Percentiles rank a stretch among this genome's conserved stretches.
phyloP scores from a whole-genome alignment of 2,113 vertebrate species.

The Pogonocichla stellata region DNA sequence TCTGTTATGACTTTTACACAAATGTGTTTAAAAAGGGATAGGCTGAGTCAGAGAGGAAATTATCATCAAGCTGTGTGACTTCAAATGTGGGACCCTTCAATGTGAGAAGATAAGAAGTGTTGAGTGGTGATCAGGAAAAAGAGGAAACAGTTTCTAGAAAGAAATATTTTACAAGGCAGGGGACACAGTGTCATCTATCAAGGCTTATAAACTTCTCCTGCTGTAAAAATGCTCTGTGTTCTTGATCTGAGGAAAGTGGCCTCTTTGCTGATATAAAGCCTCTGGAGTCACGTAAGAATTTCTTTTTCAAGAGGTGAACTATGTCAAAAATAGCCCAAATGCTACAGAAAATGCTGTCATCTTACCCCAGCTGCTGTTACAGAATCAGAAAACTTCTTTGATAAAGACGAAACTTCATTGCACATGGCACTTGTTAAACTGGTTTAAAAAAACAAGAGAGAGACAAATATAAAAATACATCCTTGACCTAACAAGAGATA shows the following conservation, averaged over 20 bases:
- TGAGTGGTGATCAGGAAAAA: background rate
- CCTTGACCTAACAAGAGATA: background rate
- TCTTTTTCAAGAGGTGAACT: background rate
- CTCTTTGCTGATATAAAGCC: background rate
- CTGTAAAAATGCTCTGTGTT: background rate
- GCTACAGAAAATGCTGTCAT: background rate
- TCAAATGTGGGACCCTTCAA: background rate
- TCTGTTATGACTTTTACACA: background rate
- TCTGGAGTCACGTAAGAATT: fast-evolving
- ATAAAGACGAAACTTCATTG: constrained; percentile 88
- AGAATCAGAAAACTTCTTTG: constrained; percentile 84
- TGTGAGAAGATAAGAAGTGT: background rate
- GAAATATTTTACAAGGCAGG: background rate
- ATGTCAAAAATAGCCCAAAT: background rate
- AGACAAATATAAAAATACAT: constrained; percentile 3
- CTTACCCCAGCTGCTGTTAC: constrained; percentile 90
- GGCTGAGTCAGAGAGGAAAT: background rate
- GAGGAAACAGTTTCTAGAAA: background rate
- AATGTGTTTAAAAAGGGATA: background rate
- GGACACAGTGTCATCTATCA: background rate
- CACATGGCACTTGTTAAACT: constrained; percentile 95
- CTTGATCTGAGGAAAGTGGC: background rate
- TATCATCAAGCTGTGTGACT: background rate
- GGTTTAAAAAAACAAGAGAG: constrained; percentile 20
- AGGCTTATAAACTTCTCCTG: background rate